Base-by-base conservation (phyloP, 2,888 invertebrate species). In the Anthoptus insignis region DNA sequence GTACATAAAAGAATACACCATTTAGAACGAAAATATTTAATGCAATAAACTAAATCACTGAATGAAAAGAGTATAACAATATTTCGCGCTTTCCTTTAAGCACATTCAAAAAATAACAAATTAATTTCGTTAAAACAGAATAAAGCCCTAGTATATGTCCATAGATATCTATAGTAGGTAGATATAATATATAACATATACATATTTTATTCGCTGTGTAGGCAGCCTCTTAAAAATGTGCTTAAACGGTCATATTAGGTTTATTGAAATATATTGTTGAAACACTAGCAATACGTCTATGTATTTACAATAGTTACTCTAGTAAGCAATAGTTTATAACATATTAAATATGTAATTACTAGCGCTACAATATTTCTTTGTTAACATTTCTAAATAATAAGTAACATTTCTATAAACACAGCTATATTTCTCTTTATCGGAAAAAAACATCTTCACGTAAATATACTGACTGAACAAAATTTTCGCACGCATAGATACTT, bases 31-130 rank as follows among this genome's bases (percentile, higher is more conserved):
- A 88, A 89, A 87, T 88, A 86, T 88, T 89, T 89, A 84, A 85
- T 88, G 83, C 82, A 84, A 84, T 85, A 75, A 89, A 89, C 83
- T 88, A 89, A 90, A 89, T 88, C 86, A 89, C 89, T 89, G 86
- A 86, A 84, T 86, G 86, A 86, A 83, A 81, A 86, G 80, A 84
- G 83, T 86, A 84, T 82, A 86, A 86, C 81, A 80, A 80, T 82
- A 79, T 82, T 80, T 82, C 80, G 80, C 81, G n/a, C 79, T 79
- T 80, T 76, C 80, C 76, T 79, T 79, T 80, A 87, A 84, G 86
- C 86, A 84, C 78, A 83, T 81, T 80, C 80, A 84, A 84, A 84
- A 84, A 84, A 75, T 82, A 85, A 86, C 82, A 86, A 81, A 79
- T 78, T 76, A 78, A 82, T 81, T 79, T 81, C 75, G 72, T 79